These are phyloP conservation scores for Eriosoma lanigerum DNA, from an alignment of 1,140 invertebrate genomes.

Conservation along the genomic window DNA sequence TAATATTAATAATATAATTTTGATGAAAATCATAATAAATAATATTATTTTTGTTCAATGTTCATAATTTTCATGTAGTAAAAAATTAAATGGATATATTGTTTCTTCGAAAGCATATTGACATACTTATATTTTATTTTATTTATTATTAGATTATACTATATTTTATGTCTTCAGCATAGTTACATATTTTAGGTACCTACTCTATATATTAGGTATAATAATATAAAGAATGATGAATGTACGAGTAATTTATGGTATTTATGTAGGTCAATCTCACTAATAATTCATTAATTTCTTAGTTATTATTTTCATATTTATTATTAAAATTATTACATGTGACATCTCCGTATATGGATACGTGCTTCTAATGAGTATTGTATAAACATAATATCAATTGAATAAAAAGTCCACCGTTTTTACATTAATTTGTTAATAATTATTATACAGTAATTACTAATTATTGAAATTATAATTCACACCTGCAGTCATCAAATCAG, in stretches of 20 bases:
- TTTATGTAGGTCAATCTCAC: neutral
- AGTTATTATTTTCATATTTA: slow-evolving; percentile 18
- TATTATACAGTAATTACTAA: neutral
- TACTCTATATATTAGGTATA: too few species aligned
- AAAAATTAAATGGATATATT: slow-evolving; percentile 16
- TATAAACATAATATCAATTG: neutral
- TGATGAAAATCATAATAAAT: neutral
- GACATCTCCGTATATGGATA: neutral
- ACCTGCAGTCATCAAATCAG: neutral
- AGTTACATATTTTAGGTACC: neutral
- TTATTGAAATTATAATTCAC: slow-evolving; percentile 1
- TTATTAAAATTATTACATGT: neutral
- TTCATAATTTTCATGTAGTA: slow-evolving; percentile 8
- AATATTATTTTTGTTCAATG: neutral
- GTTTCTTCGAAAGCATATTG: slow-evolving; percentile 10
- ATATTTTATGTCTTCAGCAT: neutral
- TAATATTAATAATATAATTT: slow-evolving; percentile 15
- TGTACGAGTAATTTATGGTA: neutral
- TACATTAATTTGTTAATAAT: neutral
- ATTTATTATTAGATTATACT: too few species aligned
- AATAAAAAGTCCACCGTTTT: neutral
- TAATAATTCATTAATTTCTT: neutral
- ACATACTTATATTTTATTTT: neutral
- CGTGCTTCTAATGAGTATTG: neutral
- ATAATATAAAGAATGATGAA: neutral